Conservation (phyloP, 1,140 invertebrate genomes). For the Arion vulgaris region DNA sequence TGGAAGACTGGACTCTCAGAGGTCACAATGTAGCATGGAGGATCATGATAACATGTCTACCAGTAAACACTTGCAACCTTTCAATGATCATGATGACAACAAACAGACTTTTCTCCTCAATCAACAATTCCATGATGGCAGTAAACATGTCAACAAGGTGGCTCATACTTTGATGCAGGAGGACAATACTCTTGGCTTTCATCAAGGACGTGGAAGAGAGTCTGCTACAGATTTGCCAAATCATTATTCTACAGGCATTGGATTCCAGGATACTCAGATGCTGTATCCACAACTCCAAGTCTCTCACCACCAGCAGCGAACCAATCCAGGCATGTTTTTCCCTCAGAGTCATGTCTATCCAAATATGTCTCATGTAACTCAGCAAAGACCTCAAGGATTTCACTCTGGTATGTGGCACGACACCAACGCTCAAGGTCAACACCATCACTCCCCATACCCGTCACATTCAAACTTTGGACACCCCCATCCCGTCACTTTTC, state of each 20-base stretch:
- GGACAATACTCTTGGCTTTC: background rate
- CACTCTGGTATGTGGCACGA: background rate
- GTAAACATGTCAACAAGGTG: background rate
- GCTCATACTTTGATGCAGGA: background rate
- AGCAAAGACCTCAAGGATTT: background rate
- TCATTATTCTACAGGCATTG: background rate
- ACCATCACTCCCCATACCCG: constrained; percentile 9
- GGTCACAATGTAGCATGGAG: background rate
- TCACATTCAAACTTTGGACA: background rate
- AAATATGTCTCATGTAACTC: background rate
- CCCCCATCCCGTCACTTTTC: background rate
- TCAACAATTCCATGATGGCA: background rate
- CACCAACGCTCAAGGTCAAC: background rate
- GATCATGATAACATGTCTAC: background rate
- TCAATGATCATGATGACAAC: background rate
- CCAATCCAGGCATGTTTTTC: background rate
- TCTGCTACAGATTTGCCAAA: background rate
- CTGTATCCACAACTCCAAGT: background rate
- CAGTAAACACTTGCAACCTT: background rate
- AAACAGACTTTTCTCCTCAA: background rate
- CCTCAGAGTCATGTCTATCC: background rate
- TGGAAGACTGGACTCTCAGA: background rate
- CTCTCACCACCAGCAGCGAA: background rate
- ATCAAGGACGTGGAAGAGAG: background rate
- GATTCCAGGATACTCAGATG: background rate